These are phyloP conservation scores for Halyomorpha halys DNA, from an alignment of 1,140 invertebrate genomes.

Conservation along the genomic window DNA sequence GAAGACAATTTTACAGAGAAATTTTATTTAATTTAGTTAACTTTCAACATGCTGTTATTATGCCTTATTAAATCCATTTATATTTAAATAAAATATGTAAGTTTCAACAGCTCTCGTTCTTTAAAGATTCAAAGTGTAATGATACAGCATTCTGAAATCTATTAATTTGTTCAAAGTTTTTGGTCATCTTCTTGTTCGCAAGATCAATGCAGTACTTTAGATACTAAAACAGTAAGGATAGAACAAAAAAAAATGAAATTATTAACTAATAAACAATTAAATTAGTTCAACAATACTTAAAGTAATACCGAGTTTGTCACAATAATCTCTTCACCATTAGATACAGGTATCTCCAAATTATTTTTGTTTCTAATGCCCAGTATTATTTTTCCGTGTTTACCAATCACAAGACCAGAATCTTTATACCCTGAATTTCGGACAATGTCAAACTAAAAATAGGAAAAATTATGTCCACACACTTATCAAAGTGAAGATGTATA, in stretches of 20 bases:
- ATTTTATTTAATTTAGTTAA: not conserved
- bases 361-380: slow-evolving; percentile 40
- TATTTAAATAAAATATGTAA: not conserved
- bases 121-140: not conserved
- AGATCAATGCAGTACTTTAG: slow-evolving; percentile 29
- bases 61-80: not conserved
- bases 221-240: slow-evolving; percentile 30
- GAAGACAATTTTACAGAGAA: not conserved
- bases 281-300: not conserved
- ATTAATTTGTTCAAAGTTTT: slow-evolving; percentile 27
- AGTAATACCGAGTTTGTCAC: slow-evolving; percentile 35
- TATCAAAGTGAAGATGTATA: not conserved
- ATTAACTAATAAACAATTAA: not conserved
- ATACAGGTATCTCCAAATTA: slow-evolving; percentile 40
- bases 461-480: slow-evolving; percentile 10
- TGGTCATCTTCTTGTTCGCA: slow-evolving; percentile 32
- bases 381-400: slow-evolving; percentile 41
- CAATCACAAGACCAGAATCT: slow-evolving; percentile 44
- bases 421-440: slow-evolving; percentile 42
- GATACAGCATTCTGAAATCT: slow-evolving; percentile 18
- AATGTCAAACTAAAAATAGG: slow-evolving; percentile 35
- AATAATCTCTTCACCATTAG: slow-evolving; percentile 33
- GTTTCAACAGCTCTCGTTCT: too few species aligned
- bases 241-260: too few species aligned
- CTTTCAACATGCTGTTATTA: not conserved